phyloP scores from a whole-genome alignment of 1,140 invertebrate genomes.

The Drosophila arawakana region DNA sequence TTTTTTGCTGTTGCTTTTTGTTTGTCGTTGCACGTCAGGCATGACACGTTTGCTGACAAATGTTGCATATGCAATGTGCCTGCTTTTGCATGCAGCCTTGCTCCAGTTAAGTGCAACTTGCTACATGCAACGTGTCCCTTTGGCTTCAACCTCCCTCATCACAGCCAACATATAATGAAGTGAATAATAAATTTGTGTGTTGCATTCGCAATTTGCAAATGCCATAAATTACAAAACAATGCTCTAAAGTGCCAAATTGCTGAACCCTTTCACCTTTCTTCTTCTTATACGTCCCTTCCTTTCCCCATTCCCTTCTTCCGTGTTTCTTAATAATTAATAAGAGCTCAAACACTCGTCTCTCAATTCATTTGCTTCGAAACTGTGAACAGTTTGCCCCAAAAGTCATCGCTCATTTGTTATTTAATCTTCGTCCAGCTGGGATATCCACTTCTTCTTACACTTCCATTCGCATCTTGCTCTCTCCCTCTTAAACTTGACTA shows the following conservation, averaged over 20 bases:
- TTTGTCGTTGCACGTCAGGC: constrained; percentile 12
- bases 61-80: constrained; percentile 37
- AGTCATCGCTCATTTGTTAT: constrained; percentile 81
- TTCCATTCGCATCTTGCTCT: neutral
- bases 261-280: constrained; percentile 1
- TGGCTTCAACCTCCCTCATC: neutral
- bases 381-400: constrained; percentile 31
- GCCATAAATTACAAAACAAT: constrained; percentile 68
- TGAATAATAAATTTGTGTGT: constrained; percentile 50
- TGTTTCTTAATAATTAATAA: constrained; percentile 63
- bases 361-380: constrained; percentile 27
- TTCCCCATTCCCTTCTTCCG: neutral
- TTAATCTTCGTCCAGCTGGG: constrained; percentile 71
- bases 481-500: neutral
- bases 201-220: constrained; percentile 65
- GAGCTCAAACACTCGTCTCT: constrained; percentile 35
- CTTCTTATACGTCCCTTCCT: neutral
- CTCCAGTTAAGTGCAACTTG: constrained; percentile 30
- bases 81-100: constrained; percentile 42
- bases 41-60: constrained; percentile 33
- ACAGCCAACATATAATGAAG: constrained; percentile 38
- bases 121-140: constrained; percentile 8
- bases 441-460: neutral
- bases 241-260: constrained; percentile 36
- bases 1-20: neutral